A percentile compares a stretch with the other conserved stretches of the same genome.
Evolutionary conservation across 2,888 invertebrate species (phyloP).

Genomic region (Tenthredo livida): DNA sequence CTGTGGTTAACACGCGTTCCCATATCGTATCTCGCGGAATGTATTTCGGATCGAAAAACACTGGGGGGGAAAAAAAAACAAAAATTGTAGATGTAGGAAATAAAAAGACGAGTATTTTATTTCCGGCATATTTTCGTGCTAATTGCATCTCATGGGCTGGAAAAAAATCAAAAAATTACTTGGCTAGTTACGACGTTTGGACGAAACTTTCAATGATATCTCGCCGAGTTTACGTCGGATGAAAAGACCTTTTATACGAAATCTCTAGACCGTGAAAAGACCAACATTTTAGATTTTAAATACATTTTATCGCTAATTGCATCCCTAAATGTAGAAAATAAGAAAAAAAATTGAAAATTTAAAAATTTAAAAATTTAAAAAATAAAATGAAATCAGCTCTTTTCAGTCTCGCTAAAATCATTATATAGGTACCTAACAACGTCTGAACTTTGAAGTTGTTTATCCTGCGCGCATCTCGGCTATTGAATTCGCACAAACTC

Average conservation of each 20-base stretch:
- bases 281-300: neutral
- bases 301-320: neutral
- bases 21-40: neutral
- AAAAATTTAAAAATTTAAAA: neutral
- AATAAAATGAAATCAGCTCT: neutral
- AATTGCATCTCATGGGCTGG: neutral
- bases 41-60: neutral
- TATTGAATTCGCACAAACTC: neutral
- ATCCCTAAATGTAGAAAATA: neutral
- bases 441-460: neutral
- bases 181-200: neutral
- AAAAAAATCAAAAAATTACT: neutral
- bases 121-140: neutral
- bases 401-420: neutral
- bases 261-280: neutral
- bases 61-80: neutral
- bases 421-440: neutral
- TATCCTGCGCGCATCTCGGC: neutral
- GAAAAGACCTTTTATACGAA: neutral
- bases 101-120: neutral
- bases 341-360: neutral
- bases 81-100: neutral
- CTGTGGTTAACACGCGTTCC: neutral
- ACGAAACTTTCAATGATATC: neutral
- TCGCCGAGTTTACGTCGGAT: neutral